These are phyloP conservation scores for Neoseiulus cucumeris DNA, from an alignment of 1,140 invertebrate genomes.

Conservation along the genomic window DNA sequence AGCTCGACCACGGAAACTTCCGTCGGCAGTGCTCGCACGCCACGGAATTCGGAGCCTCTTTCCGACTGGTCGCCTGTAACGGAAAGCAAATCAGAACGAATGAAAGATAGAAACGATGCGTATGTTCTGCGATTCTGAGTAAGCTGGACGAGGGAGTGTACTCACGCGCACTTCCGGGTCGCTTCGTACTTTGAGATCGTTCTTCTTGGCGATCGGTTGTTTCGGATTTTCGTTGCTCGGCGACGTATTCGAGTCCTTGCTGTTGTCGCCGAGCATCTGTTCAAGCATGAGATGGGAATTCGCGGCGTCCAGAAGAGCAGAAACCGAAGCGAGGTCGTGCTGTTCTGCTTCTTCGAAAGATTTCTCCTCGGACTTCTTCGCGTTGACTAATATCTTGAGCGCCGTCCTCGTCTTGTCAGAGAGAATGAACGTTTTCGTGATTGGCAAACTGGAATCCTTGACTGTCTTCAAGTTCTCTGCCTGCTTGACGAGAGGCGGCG, in stretches of 20 bases:
- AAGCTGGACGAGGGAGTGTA: too few species aligned
- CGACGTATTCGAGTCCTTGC: constrained; percentile 14
- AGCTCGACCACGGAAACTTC: constrained; percentile 88
- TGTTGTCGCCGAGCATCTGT: constrained; percentile 22
- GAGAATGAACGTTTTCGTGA: constrained; percentile 3
- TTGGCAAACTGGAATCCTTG: neutral
- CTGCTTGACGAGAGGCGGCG: too few species aligned
- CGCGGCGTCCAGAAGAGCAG: neutral
- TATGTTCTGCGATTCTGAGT: constrained; percentile 38
- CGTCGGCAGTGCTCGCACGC: constrained; percentile 74
- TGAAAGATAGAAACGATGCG: constrained; percentile 25
- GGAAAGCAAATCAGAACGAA: too few species aligned
- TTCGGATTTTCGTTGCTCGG: too few species aligned
- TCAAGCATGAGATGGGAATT: neutral
- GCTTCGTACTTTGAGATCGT: too few species aligned
- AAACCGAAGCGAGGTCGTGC: neutral
- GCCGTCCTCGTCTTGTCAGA: neutral
- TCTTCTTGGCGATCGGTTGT: too few species aligned
- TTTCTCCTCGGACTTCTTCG: constrained; percentile 13
- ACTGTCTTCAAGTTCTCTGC: neutral
- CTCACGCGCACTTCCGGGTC: too few species aligned
- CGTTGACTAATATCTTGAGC: constrained; percentile 17
- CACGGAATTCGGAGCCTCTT: constrained; percentile 69
- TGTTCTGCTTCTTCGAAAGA: constrained; percentile 9
- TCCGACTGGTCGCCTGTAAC: constrained; percentile 45